Evolutionary conservation across 1,140 invertebrate genomes (phyloP).

Genomic region (Cryptotermes secundus): DNA sequence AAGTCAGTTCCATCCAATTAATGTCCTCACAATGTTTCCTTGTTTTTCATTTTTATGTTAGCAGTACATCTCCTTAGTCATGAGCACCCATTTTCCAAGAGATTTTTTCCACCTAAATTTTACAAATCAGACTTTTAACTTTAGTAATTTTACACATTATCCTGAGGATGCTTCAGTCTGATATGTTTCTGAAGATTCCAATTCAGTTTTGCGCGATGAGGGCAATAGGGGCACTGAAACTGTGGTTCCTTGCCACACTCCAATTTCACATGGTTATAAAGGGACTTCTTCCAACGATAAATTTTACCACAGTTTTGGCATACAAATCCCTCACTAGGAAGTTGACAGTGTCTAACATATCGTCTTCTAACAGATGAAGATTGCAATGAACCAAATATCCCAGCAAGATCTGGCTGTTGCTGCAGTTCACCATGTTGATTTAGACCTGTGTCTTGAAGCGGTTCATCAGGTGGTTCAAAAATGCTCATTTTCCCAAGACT

Average conservation of each 20-base stretch:
- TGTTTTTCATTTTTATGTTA: too few species aligned
- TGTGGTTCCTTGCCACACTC: slow-evolving; percentile 56
- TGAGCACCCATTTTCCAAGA: too few species aligned
- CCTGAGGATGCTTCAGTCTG: neutral
- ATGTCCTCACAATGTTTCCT: too few species aligned
- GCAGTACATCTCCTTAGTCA: too few species aligned
- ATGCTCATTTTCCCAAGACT: neutral
- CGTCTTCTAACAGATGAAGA: neutral
- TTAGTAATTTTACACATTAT: too few species aligned
- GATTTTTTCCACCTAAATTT: too few species aligned
- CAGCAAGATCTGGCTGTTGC: neutral
- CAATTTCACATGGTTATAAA: slow-evolving; percentile 51
- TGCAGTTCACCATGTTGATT: neutral
- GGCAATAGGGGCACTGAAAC: slow-evolving; percentile 41
- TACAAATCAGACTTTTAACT: too few species aligned
- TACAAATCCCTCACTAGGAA: neutral
- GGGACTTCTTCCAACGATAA: slow-evolving; percentile 42
- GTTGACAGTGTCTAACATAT: neutral
- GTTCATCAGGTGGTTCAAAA: neutral
- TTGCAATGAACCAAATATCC: neutral
- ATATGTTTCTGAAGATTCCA: slow-evolving; percentile 35
- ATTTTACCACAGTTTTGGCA: slow-evolving; percentile 42
- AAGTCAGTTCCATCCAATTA: too few species aligned
- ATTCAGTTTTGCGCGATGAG: slow-evolving; percentile 41
- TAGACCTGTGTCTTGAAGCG: neutral